These are phyloP conservation scores for Clamator glandarius DNA, from an alignment of 2,797 vertebrate genomes.

Conservation along the genomic window DNA sequence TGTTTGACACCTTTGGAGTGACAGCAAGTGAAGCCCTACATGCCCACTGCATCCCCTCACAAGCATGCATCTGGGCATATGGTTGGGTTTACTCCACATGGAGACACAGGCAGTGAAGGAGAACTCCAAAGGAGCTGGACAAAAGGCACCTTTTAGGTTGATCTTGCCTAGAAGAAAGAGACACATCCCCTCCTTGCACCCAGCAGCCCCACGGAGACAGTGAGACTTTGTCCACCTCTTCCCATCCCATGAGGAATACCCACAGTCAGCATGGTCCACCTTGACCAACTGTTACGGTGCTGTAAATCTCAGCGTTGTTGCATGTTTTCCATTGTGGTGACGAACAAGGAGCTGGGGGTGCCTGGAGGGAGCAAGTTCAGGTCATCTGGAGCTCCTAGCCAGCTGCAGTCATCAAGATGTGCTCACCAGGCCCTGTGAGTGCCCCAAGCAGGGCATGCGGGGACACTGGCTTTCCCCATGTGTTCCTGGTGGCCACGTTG, in stretches of 20 bases:
- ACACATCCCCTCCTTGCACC: too few species aligned
- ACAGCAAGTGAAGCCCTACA: neutral
- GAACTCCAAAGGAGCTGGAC: neutral
- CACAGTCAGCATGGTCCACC: neutral
- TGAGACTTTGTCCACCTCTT: neutral
- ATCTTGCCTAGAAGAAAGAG: neutral
- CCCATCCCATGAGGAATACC: too few species aligned
- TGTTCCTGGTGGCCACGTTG: neutral
- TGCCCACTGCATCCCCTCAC: neutral
- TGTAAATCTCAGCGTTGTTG: rapidly evolving
- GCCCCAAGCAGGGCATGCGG: neutral
- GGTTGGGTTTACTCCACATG: neutral
- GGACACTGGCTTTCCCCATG: neutral
- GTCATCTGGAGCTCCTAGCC: neutral
- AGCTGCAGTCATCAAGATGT: neutral
- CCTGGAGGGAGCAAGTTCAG: neutral
- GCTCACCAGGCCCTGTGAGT: neutral
- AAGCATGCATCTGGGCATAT: rapidly evolving
- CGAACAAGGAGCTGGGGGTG: neutral
- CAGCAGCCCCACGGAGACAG: neutral
- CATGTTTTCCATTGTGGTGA: neutral
- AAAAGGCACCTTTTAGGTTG: neutral
- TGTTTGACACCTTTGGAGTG: neutral
- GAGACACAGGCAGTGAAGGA: neutral
- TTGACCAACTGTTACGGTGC: neutral